phyloP scores from a whole-genome alignment of 2,113 vertebrate genomes.

The Pleuronectes platessa region DNA sequence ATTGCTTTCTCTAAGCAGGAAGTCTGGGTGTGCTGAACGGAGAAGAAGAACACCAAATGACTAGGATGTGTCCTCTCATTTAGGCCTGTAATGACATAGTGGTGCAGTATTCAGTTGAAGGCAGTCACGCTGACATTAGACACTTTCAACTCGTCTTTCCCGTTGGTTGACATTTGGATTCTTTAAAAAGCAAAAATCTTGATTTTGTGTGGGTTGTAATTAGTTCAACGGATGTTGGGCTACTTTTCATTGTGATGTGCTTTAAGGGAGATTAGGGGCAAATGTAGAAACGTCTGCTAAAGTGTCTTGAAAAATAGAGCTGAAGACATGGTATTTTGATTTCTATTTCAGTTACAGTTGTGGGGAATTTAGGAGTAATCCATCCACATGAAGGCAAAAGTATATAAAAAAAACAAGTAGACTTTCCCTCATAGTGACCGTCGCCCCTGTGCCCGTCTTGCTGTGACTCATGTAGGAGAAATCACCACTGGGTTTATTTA shows the following conservation, averaged over 20 bases:
- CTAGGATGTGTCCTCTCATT: conserved; percentile 58
- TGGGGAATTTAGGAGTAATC: background rate
- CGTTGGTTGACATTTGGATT: conserved; percentile 21
- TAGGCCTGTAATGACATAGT: conserved; percentile 63
- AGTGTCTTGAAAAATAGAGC: background rate
- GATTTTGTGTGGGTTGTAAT: background rate
- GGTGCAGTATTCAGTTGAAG: conserved; percentile 23
- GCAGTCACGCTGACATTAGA: conserved; percentile 38
- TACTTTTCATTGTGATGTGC: background rate
- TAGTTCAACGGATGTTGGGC: background rate
- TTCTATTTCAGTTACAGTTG: conserved; percentile 21
- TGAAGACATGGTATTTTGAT: background rate
- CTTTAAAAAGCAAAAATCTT: conserved; percentile 1
- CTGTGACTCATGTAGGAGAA: conserved; percentile 50
- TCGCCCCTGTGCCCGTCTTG: background rate
- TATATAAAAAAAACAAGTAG: background rate
- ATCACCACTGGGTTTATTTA: conserved; percentile 54
- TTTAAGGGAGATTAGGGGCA: background rate
- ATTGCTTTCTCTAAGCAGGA: conserved; percentile 63
- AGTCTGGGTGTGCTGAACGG: conserved; percentile 42
- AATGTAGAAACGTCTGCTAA: background rate
- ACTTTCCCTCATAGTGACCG: conserved; percentile 20
- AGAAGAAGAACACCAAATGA: conserved; percentile 52
- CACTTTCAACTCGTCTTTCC: conserved; percentile 38
- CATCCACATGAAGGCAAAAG: conserved; percentile 17